These are phyloP conservation scores for Dioctria linearis DNA, from an alignment of 2,888 invertebrate genomes.

Conservation along the genomic window DNA sequence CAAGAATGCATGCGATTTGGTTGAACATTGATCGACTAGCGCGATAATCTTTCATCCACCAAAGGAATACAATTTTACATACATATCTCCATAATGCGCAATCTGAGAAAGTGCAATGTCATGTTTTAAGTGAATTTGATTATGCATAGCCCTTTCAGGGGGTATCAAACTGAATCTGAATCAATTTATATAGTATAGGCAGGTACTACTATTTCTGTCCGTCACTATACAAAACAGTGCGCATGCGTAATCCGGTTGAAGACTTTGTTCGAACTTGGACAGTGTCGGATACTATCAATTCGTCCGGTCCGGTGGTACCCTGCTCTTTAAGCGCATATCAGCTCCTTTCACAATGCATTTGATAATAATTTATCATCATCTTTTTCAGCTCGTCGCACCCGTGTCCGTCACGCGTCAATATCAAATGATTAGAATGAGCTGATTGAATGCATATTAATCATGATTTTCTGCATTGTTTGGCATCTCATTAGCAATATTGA, in stretches of 20 bases:
- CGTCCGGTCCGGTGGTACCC: no score
- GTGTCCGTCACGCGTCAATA: background rate
- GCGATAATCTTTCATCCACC: conserved; percentile 14
- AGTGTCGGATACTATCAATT: no score
- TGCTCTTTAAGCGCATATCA: no score
- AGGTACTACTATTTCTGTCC: background rate
- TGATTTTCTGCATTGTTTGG: conserved; percentile 38
- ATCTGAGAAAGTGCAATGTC: conserved; percentile 16
- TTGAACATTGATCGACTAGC: conserved; percentile 4
- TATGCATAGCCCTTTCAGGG: background rate
- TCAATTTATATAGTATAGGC: no score
- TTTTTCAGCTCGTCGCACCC: background rate
- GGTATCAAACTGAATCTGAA: background rate
- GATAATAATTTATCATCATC: no score
- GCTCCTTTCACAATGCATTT: no score
- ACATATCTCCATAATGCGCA: background rate
- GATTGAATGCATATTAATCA: conserved; percentile 40
- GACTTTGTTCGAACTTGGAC: no score
- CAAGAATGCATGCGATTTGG: no score
- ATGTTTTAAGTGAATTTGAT: conserved; percentile 5
- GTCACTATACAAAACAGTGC: background rate
- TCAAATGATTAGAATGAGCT: conserved; percentile 17
- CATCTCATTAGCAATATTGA: conserved; percentile 19
- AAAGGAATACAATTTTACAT: background rate
- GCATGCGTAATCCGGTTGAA: conserved; percentile 35